Conservation (phyloP, 1,140 invertebrate genomes). For the Achroia grisella region DNA sequence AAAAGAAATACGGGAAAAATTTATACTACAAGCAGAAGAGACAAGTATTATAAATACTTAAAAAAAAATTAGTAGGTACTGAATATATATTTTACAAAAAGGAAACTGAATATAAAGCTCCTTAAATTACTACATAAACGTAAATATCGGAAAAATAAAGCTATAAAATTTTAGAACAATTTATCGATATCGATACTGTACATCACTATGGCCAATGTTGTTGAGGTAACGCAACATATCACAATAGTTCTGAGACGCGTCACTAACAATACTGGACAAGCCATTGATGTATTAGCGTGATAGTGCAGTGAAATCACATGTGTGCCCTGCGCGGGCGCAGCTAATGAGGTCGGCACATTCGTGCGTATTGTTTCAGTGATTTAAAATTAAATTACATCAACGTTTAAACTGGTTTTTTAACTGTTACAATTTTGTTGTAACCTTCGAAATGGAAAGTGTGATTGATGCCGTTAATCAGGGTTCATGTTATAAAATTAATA, state of each 20-base stretch:
- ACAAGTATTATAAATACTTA: no score
- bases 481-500: no score
- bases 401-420: not conserved
- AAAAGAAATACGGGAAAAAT: no score
- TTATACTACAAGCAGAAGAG: no score
- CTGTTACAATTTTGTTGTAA: not conserved
- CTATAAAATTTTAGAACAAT: no score
- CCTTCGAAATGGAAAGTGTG: slow-evolving; percentile 1
- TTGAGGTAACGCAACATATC: slow-evolving; percentile 24
- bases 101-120: no score
- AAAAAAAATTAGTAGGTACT: no score
- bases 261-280: slow-evolving; percentile 47
- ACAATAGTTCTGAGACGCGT: slow-evolving; percentile 32
- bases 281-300: slow-evolving; percentile 45
- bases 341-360: slow-evolving; percentile 22
- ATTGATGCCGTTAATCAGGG: no score
- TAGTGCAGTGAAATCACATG: slow-evolving; percentile 44
- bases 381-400: slow-evolving; percentile 3
- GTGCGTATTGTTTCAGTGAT: slow-evolving; percentile 6
- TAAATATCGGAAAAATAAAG: no score
- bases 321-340: slow-evolving; percentile 14
- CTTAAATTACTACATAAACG: no score
- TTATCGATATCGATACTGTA: slow-evolving; percentile 2
- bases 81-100: no score
- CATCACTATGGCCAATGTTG: slow-evolving; percentile 17